A percentile compares a stretch with the other conserved stretches of the same genome.
Conservation (phyloP, 2,888 invertebrate species). For the Drosophila leonis region DNA sequence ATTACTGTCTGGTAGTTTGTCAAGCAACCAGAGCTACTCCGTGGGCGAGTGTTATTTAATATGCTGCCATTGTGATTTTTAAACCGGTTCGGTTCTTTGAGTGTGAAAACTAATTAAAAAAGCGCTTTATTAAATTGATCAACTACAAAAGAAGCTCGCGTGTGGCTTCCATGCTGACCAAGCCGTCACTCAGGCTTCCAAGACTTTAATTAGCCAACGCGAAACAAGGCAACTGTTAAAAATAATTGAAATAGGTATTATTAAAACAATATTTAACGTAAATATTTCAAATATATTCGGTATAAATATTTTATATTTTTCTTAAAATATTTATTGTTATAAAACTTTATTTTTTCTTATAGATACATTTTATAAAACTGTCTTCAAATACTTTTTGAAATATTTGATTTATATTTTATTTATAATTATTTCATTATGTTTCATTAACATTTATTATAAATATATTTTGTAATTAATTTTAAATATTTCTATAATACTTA, state of each 20-base stretch:
- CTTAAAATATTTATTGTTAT: background rate
- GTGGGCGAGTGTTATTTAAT: background rate
- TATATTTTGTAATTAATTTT: no score
- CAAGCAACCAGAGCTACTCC: constrained; percentile 13
- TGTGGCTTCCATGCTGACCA: constrained; percentile 13
- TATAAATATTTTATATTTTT: background rate
- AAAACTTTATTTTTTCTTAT: no score
- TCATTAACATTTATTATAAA: background rate
- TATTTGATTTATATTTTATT: background rate
- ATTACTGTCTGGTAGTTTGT: constrained; percentile 18
- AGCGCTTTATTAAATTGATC: constrained; percentile 48
- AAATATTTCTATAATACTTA: no score
- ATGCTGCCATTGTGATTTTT: background rate
- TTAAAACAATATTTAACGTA: no score
- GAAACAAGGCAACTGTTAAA: no score
- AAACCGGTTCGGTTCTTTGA: background rate
- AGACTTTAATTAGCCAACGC: background rate
- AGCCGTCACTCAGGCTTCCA: background rate
- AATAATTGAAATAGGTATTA: no score
- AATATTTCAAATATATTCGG: no score
- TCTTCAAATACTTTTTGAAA: no score
- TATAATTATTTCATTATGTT: no score
- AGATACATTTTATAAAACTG: no score
- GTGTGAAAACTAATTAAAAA: constrained; percentile 71
- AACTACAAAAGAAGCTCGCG: constrained; percentile 27